Evolutionary conservation across 2,888 invertebrate species (phyloP).

Genomic region (Pseudolycoriella hygida): DNA sequence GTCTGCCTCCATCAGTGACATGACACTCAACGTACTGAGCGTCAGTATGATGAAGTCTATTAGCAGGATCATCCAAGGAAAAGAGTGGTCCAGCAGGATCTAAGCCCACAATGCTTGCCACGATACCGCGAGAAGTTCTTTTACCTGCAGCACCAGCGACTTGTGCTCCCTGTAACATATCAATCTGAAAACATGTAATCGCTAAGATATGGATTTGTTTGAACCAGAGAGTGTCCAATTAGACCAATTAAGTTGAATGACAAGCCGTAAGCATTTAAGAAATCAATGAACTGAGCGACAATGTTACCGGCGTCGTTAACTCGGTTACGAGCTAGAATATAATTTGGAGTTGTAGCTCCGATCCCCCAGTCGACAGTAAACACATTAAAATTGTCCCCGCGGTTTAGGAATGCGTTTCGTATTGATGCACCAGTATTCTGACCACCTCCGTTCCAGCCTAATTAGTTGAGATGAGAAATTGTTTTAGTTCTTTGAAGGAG

Average conservation of each 20-base stretch:
- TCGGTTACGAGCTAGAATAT: slow-evolving; percentile 18
- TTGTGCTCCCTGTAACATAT: no score
- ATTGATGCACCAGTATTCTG: background rate
- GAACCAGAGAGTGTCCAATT: slow-evolving; percentile 27
- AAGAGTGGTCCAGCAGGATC: slow-evolving; percentile 26
- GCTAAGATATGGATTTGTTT: no score
- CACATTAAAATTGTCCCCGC: slow-evolving; percentile 14
- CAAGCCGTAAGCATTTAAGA: slow-evolving; percentile 13
- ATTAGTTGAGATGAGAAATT: no score
- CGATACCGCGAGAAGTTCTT: background rate
- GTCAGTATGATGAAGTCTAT: slow-evolving; percentile 22
- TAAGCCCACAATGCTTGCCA: slow-evolving; percentile 23
- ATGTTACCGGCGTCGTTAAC: slow-evolving; percentile 18
- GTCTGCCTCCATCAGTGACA: slow-evolving; percentile 22
- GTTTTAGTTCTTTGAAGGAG: no score
- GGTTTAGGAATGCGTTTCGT: background rate
- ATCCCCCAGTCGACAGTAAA: slow-evolving; percentile 24
- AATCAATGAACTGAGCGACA: slow-evolving; percentile 18
- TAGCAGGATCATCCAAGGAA: slow-evolving; percentile 15
- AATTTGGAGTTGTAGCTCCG: no score
- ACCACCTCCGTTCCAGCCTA: background rate
- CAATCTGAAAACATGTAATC: no score
- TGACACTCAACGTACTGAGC: slow-evolving; percentile 25
- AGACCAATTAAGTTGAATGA: slow-evolving; percentile 8
- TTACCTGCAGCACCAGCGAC: slow-evolving; percentile 23